Evolutionary conservation across 2,113 vertebrate species (phyloP), one percentile per base, ranked within the genome.

Genomic region (Polypterus bichir): DNA sequence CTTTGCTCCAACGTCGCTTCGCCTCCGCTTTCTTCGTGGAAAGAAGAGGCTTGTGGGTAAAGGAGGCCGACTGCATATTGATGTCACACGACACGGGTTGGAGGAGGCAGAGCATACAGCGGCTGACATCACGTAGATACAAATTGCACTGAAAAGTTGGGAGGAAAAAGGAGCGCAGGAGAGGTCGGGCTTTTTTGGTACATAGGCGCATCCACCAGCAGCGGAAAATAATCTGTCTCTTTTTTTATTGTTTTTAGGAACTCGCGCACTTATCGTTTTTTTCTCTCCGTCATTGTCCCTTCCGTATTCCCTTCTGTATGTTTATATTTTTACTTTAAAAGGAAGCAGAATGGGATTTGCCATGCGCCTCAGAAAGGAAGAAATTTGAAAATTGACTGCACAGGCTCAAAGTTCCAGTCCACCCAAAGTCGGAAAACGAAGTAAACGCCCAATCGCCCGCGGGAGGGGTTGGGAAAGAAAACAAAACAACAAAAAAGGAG

Each of bases 391-490:
- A 65, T 59, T 64, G 66, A 79, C 56, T n/a, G 57, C 62, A 54
- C 59, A 53, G 70, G 64, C 61, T 27, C 27, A 27, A 27, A 4
- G 66, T 68, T 27, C 71, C 47, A 62, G 64, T 73, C 74, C 71
- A 72, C 57, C 65, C 66, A 62, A 68, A 64, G 46, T 52, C 59
- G 61, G 54, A 64, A 69, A 70, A 62, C 64, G 46, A 69, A 78
- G 83, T 86, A 86, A 83, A 83, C 84, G 82, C 86, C 86, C 86
- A 78, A 79, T 71, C 77, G 76, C 76, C 69, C 71, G 66, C 62
- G 70, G 27, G 27, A 27, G 27, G 27, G 27, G 27, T 27, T 27
- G 27, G 27, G 27, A 27, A 27, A 27, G 27, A 27, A 27, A 27
- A 27, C 27, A 27, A 27, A 27, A 27, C 27, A 27, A 27, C 27